Conservation (phyloP, 2,113 vertebrate species). For the Dicrurus megarhynchus region DNA sequence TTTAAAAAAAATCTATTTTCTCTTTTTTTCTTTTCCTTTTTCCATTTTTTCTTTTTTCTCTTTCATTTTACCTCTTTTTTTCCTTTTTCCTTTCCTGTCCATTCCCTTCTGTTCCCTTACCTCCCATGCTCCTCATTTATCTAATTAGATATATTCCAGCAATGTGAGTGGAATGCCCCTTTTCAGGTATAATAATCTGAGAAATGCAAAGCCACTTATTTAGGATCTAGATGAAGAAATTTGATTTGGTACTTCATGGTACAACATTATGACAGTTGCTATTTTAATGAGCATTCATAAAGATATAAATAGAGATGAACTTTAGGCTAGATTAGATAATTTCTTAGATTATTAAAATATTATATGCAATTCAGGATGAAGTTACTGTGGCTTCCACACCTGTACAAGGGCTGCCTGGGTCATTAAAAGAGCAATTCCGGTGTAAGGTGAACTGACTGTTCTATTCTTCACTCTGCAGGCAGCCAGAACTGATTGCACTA, state of each 20-base stretch:
- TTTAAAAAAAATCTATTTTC: background rate
- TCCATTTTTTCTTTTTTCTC: no score
- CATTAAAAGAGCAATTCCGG: background rate
- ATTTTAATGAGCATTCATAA: background rate
- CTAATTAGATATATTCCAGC: background rate
- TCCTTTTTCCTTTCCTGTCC: background rate
- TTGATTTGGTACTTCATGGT: background rate
- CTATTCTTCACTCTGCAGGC: background rate
- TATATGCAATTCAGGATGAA: background rate
- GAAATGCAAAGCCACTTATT: background rate
- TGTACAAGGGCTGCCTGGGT: background rate
- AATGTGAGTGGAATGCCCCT: background rate
- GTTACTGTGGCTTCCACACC: background rate
- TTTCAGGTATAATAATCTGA: background rate
- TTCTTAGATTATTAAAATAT: background rate
- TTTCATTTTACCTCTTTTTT: background rate
- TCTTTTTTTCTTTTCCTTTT: fast-evolving
- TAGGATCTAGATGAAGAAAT: background rate
- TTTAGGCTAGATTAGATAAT: background rate
- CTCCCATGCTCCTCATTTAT: background rate
- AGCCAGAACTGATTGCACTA: background rate
- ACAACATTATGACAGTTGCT: background rate
- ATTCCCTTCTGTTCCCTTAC: background rate
- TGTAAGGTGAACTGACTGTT: background rate
- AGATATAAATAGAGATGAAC: background rate